A percentile compares a stretch with the other conserved stretches of the same genome.
Conservation (phyloP, 1,140 invertebrate genomes). For the Palaemon carinicauda region DNA sequence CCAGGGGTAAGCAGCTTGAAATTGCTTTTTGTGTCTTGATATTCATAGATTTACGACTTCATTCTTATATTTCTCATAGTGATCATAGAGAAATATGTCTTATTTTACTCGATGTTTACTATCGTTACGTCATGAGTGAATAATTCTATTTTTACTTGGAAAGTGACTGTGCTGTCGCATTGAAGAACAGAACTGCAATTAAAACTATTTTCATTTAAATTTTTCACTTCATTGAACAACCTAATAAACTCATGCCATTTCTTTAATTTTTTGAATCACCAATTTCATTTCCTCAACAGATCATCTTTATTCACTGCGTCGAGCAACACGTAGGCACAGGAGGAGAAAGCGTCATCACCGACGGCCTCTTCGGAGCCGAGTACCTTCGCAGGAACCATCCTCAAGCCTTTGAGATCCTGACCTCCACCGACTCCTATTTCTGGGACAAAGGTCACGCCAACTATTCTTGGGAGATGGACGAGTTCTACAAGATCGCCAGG, state of each 20-base stretch:
- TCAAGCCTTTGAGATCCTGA: slow-evolving; percentile 69
- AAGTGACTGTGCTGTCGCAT: too few relatives aligned
- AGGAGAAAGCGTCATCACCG: slow-evolving; percentile 73
- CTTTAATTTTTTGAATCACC: neutral
- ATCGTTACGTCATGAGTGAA: too few relatives aligned
- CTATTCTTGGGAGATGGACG: slow-evolving; percentile 47
- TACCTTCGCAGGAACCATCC: slow-evolving; percentile 69
- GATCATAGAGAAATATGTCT: neutral
- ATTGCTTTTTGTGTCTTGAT: too few relatives aligned
- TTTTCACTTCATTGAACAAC: too few relatives aligned
- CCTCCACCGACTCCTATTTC: slow-evolving; percentile 70
- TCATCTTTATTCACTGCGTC: slow-evolving; percentile 74
- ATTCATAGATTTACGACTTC: neutral
- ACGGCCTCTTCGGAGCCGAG: slow-evolving; percentile 71
- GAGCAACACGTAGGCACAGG: slow-evolving; percentile 72
- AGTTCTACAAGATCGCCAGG: slow-evolving; percentile 56
- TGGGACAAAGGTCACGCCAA: slow-evolving; percentile 58
- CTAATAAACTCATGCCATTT: neutral
- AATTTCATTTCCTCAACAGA: slow-evolving; percentile 52
- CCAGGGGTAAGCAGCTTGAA: slow-evolving; percentile 69
- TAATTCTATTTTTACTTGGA: too few relatives aligned
- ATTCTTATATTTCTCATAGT: neutral
- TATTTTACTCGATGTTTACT: too few relatives aligned
- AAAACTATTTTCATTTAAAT: neutral
- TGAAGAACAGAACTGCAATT: too few relatives aligned